Conservation (phyloP, 2,888 invertebrate genomes). For the Ptycholaimellus sp. region DNA sequence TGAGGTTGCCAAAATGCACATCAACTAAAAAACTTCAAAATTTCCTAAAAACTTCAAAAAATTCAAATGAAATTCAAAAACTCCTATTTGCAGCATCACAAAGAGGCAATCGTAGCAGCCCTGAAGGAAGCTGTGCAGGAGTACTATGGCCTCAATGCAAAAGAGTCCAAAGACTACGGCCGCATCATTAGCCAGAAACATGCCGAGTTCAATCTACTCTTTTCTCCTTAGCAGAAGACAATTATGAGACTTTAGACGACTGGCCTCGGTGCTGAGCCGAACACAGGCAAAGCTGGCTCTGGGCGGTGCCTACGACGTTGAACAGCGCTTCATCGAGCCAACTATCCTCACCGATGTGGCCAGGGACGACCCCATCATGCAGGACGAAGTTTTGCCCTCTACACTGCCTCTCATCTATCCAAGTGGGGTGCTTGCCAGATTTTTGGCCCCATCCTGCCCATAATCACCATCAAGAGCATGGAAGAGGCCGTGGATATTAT, state of each 20-base stretch:
- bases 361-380: conserved; percentile 39
- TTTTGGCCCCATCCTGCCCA: conserved; percentile 79
- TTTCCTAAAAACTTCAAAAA: background rate
- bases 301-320: conserved; percentile 50
- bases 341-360: conserved; percentile 49
- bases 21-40: too few species aligned
- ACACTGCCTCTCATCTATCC: too few species aligned
- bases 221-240: background rate
- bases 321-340: conserved; percentile 54
- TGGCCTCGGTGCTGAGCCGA: conserved; percentile 41
- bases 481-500: conserved; percentile 66
- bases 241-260: conserved; percentile 7
- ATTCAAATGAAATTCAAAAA: too few species aligned
- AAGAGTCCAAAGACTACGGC: too few species aligned
- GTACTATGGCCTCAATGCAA: too few species aligned
- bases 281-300: conserved; percentile 43
- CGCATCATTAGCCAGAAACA: too few species aligned
- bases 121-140: too few species aligned
- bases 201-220: too few species aligned
- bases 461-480: conserved; percentile 51
- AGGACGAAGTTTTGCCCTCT: too few species aligned
- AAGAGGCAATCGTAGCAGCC: background rate
- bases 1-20: too few species aligned
- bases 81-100: background rate
- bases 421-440: too few species aligned